Base-by-base conservation (phyloP, 1,140 invertebrate genomes). In the Hyles vespertilio region DNA sequence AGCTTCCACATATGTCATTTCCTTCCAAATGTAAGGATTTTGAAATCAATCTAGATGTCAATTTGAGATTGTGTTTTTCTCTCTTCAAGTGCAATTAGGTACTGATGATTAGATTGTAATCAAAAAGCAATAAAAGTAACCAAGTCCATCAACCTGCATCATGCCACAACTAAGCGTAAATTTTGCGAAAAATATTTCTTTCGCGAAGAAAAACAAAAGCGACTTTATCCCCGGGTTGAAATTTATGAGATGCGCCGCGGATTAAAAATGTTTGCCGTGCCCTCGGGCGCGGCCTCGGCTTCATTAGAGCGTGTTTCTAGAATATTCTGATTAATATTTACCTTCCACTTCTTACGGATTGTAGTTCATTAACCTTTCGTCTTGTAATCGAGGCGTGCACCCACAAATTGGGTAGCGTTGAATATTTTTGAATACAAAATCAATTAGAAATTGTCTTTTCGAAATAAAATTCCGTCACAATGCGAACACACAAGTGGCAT, bases 181-280 rank as follows among this genome's bases (percentile, higher is more conserved):
- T 79, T 74, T 77, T 71, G 70, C 72, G 67, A 72, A 81, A 75
- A 83, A 77, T 72, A 81, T 78, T 78, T 77, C 69, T 76, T 78
- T 73, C 69, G 60, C 54, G 69, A 81, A 84, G 76, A 77, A 81
- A 86, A 83, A 80, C 74, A 79, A 85, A 81, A 76, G 72, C 67
- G 72, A 72, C 76, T 79, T 77, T 71, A 77, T 79, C 77, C 71
- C 56, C 65, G 61, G 65, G 70, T 64, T 79, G 72, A 77, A 86
- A 82, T 84, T 86, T 86, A 84, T 84, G 79, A 82, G 78, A 84
- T 82, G 77, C 79, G 80, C 79, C 64, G 70, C 65, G 79, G 79
- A 86, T 86, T 86, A 84, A 86, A 84, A 86, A 84, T 86, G 81
- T 83, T 86, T 83, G 77, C 78, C 65, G 68, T 79, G 72, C 83